These are phyloP conservation scores for Drosophila biarmipes DNA, from an alignment of 1,140 invertebrate species.

Conservation along the genomic window DNA sequence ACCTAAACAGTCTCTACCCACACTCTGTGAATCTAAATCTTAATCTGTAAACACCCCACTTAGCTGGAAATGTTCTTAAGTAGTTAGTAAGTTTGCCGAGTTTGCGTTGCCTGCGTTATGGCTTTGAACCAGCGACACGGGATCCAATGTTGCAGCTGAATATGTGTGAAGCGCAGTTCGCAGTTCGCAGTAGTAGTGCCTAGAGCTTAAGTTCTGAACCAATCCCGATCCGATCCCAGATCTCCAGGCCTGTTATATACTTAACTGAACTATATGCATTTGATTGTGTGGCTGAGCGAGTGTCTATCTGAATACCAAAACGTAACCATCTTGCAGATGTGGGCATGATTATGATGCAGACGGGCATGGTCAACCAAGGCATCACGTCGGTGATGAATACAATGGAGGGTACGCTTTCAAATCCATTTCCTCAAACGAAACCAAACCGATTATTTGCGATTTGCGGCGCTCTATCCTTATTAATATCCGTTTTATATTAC, in stretches of 20 bases:
- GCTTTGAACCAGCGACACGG: conserved; percentile 45
- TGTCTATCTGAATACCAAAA: conserved; percentile 62
- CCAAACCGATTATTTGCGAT: conserved; percentile 37
- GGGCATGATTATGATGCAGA: conserved; percentile 97
- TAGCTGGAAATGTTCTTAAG: conserved; percentile 72
- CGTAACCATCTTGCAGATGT: conserved; percentile 91
- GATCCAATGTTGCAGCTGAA: conserved; percentile 36
- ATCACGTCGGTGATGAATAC: conserved; percentile 90
- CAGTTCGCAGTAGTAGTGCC: conserved; percentile 31
- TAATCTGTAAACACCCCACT: conserved; percentile 48
- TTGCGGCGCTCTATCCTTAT: conserved; percentile 49
- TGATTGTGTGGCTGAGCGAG: conserved; percentile 38
- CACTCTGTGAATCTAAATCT: conserved; percentile 38
- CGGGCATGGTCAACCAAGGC: conserved; percentile 94
- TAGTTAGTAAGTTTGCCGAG: conserved; percentile 75
- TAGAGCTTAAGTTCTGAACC: conserved; percentile 45
- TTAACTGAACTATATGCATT: conserved; percentile 14
- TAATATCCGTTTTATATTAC: conserved; percentile 47
- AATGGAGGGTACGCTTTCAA: conserved; percentile 90
- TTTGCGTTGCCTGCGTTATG: conserved; percentile 68
- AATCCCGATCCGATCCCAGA: conserved; percentile 22
- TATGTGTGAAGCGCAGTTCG: conserved; percentile 21
- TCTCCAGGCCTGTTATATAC: conserved; percentile 21
- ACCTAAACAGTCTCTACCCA: conserved; percentile 27
- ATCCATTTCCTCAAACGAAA: conserved; percentile 61